Evolutionary conservation across 2,888 invertebrate species (phyloP).

Genomic region (Cybosia mesomella): DNA sequence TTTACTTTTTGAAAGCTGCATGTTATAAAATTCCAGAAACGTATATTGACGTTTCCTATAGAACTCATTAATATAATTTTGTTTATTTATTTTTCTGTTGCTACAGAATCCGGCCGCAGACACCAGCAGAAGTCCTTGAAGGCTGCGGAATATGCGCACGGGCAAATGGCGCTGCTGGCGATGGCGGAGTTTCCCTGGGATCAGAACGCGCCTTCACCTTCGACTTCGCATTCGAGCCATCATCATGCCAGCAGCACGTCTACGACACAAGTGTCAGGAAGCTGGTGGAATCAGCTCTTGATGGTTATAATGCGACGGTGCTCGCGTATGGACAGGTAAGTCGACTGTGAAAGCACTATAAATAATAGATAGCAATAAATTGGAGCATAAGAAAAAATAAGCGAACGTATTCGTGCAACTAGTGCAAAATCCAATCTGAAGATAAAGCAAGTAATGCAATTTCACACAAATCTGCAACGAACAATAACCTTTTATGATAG

Average conservation of each 20-base stretch:
- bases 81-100: neutral
- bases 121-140: constrained; percentile 96
- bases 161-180: constrained; percentile 95
- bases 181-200: constrained; percentile 97
- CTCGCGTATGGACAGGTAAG: constrained; percentile 97
- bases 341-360: constrained; percentile 19
- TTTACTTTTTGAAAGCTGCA: neutral
- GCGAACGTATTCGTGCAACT: neutral
- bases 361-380: neutral
- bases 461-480: neutral
- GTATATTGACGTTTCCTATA: neutral
- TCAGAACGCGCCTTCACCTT: constrained; percentile 98
- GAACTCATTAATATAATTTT: neutral
- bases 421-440: constrained; percentile 7
- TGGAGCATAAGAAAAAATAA: no score
- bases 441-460: neutral
- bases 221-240: constrained; percentile 97
- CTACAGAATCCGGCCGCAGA: constrained; percentile 96
- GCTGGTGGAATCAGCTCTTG: constrained; percentile 96
- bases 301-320: constrained; percentile 99
- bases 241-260: constrained; percentile 90
- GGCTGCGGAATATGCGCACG: constrained; percentile 97
- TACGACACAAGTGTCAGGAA: constrained; percentile 94
- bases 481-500: constrained; percentile 16
- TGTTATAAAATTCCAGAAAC: neutral